These are phyloP conservation scores for Nemoura dubitans DNA, from an alignment of 2,888 invertebrate species.

Conservation along the genomic window DNA sequence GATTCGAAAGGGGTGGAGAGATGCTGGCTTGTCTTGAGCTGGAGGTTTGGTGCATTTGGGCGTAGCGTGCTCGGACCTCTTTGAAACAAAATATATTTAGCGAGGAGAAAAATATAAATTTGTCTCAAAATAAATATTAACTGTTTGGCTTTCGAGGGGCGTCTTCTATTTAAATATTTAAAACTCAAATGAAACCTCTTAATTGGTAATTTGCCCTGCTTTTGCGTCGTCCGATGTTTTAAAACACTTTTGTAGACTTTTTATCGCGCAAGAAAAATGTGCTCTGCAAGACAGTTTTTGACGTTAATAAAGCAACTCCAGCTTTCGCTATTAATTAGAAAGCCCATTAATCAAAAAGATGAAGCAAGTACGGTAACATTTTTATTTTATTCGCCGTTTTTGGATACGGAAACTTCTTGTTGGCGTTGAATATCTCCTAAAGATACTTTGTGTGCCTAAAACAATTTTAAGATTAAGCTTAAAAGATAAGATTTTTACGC, in stretches of 20 bases:
- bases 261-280: constrained; percentile 32
- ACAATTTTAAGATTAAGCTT: constrained; percentile 17
- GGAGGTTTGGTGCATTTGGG: not conserved
- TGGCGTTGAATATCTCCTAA: no score
- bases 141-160: not conserved
- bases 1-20: not conserved
- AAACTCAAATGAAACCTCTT: constrained; percentile 29
- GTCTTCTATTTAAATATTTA: not conserved
- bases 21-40: not conserved
- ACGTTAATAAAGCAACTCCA: constrained; percentile 36
- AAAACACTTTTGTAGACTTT: constrained; percentile 1
- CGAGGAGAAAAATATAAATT: not conserved
- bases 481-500: not conserved
- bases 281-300: constrained; percentile 41
- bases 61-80: not conserved
- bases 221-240: not conserved
- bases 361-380: not conserved
- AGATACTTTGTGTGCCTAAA: no score
- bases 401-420: not conserved
- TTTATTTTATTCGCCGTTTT: not conserved
- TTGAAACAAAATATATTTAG: no score
- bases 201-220: not conserved
- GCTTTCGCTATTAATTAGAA: constrained; percentile 48
- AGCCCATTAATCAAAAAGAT: constrained; percentile 50
- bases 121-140: constrained; percentile 12